A percentile compares a stretch with the other conserved stretches of the same genome.
Evolutionary conservation across 2,888 invertebrate genomes (phyloP).

Genomic region (Cheilosia vernalis): DNA sequence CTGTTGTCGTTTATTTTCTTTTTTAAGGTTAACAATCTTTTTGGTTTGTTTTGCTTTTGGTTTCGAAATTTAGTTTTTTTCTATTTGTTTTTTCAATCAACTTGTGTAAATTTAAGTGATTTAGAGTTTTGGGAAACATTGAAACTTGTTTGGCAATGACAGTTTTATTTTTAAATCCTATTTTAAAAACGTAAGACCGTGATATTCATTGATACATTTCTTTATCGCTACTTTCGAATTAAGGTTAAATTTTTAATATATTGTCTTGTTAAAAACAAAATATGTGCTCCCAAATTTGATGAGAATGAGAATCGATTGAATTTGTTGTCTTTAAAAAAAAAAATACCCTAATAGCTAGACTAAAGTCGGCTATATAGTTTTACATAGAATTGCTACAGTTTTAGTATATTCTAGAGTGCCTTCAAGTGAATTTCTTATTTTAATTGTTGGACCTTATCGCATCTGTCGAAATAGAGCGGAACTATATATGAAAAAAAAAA

Average conservation of each 20-base stretch:
- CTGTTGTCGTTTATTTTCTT: not conserved
- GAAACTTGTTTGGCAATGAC: constrained; percentile 12
- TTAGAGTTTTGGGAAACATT: not conserved
- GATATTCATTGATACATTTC: constrained; percentile 63
- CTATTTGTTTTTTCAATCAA: not conserved
- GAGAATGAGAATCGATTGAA: constrained; percentile 35
- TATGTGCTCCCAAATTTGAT: constrained; percentile 48
- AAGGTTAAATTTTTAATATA: constrained; percentile 41
- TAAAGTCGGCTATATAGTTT: not conserved
- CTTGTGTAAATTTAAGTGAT: constrained; percentile 8
- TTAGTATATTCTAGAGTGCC: not conserved
- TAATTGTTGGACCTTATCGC: not conserved
- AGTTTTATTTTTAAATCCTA: constrained; percentile 9
- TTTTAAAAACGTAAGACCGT: constrained; percentile 49
- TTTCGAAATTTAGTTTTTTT: not conserved
- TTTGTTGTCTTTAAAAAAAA: not conserved
- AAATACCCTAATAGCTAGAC: not conserved
- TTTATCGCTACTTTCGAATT: constrained; percentile 42
- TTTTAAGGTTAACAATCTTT: not conserved
- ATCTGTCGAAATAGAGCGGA: too few species aligned
- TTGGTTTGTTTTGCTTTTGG: constrained; percentile 2
- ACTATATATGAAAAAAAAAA: too few species aligned
- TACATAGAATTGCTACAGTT: not conserved
- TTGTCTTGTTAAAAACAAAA: constrained; percentile 35
- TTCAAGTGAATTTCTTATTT: not conserved